Base-by-base conservation (phyloP, 2,797 vertebrate species). In the Zalophus californianus region DNA sequence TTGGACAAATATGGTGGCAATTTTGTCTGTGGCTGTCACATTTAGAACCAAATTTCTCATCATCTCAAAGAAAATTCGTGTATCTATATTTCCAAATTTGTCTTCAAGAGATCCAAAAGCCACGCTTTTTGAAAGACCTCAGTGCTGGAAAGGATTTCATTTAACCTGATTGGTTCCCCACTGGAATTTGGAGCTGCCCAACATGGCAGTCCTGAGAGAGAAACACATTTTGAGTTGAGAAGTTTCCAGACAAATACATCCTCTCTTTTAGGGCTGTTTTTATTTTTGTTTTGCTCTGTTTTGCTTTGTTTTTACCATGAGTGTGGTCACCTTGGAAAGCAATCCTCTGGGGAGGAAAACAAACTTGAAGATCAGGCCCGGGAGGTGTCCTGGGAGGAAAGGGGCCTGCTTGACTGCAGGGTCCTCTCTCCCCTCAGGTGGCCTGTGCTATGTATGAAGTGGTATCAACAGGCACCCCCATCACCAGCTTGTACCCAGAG, bases 371-470 rank as follows among this genome's bases (percentile, higher is more conserved):
- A 23, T 50, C 20, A 82, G 20, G 1, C 64, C 44, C 38, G 50
- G 58, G 54, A 73, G 48, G 44, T 29, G 20, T 16, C 58, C 50
- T 84, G 20, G 4, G 13, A 54, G 25, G 62, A 70, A n/a, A 50
- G 18, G 50, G 82, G 25, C 25, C 93, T n/a, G 20, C 2, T 50
- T 92, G 66, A 97, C 68, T 15, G 13, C 6, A 0, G 41, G 62
- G 27, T 52, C 29, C 66, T 93, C 52, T 89, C 64, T 86, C 52
- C 35, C 78, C 52, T 7, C 95, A 98, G 98, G 98, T 97, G 72
- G 97, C 97, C 73, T 98, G 98, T 52, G 98, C 98, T 13, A 44
- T 98, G 20, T 90, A 97, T 3, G 98, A 98, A 86, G 97, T 98
- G 85, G 48, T 98, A n/a, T 80, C 95, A 0, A 18, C 10, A 0